Base-by-base conservation (phyloP, 2,797 vertebrate species). In the Erpetoichthys calabaricus region DNA sequence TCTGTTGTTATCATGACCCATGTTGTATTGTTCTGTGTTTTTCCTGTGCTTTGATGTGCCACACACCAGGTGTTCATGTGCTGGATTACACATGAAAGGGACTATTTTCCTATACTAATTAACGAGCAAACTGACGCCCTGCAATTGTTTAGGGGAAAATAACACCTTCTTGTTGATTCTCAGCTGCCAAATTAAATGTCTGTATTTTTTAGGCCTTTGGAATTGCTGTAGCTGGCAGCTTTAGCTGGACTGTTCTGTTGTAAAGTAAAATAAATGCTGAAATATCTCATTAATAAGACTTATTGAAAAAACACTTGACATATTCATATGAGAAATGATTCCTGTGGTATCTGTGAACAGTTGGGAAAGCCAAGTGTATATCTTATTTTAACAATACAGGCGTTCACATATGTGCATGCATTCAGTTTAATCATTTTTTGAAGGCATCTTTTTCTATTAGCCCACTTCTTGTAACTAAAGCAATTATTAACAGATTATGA, bases 11-110 rank as follows among this genome's bases (percentile, higher is more conserved):
- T 66, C 67, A 68, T 76, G 77, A 83, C 81, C 82, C 79, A 76
- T 70, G 72, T 63, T 59, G 70, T 74, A 81, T 86, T 86, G 81
- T 86, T 78, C 75, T 67, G 64, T 69, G 70, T 70, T 72, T 69
- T 71, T 66, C 68, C 64, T 45, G 64, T 62, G 74, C 83, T 86
- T 86, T 83, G 84, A 86, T 84, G 82, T 78, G 74, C 72, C 57
- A 69, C 82, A 69, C 84, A 76, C 83, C 83, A 84, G 83, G 84
- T 84, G 81, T 81, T 78, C 79, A 75, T 83, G 82, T 81, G 82
- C 83, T 84, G 80, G 86, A 85, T 86, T 81, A 85, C 81, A 85
- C 83, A 85, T 86, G 82, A 86, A 88, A 87, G 83, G 47, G 75
- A 74, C 75, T 73, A 74, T 73, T 79, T 82, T 79, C 80, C 75